A percentile compares a stretch with the other conserved stretches of the same genome.
These are phyloP conservation scores for Hypotaenidia okinawae DNA, from an alignment of 2,797 vertebrate species.

Conservation along the genomic window DNA sequence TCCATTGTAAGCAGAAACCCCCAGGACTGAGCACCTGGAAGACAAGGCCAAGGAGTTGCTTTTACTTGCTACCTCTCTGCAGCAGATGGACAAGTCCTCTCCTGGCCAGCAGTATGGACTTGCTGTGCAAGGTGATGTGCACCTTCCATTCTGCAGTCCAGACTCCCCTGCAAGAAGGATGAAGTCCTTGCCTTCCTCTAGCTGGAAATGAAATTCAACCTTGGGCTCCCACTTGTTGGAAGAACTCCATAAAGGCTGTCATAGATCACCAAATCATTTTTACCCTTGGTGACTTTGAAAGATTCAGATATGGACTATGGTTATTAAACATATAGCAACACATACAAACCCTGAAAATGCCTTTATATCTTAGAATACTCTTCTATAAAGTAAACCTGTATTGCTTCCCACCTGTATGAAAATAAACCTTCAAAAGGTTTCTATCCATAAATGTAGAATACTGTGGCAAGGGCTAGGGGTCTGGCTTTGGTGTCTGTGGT, in stretches of 20 bases:
- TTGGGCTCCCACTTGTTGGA: background rate
- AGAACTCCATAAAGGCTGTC: background rate
- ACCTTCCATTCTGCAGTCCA: background rate
- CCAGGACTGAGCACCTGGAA: background rate
- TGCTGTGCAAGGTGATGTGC: background rate
- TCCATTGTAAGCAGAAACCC: background rate
- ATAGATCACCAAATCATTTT: background rate
- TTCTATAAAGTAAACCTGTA: background rate
- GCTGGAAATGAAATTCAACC: background rate
- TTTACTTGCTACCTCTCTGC: fast-evolving
- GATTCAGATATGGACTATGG: background rate
- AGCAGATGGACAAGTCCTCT: background rate
- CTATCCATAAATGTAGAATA: background rate
- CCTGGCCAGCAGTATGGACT: background rate
- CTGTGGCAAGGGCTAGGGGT: background rate
- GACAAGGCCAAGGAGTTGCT: background rate
- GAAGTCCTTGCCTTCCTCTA: background rate
- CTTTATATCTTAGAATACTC: background rate
- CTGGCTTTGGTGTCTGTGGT: background rate
- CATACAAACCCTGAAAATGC: background rate
- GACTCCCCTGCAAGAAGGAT: background rate
- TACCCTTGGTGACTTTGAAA: background rate
- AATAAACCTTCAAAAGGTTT: background rate
- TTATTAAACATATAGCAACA: background rate
- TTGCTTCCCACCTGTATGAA: background rate